Evolutionary conservation across 2,113 vertebrate species (phyloP), one percentile per base, ranked within the genome.

Genomic region (Solenodon paradoxus): DNA sequence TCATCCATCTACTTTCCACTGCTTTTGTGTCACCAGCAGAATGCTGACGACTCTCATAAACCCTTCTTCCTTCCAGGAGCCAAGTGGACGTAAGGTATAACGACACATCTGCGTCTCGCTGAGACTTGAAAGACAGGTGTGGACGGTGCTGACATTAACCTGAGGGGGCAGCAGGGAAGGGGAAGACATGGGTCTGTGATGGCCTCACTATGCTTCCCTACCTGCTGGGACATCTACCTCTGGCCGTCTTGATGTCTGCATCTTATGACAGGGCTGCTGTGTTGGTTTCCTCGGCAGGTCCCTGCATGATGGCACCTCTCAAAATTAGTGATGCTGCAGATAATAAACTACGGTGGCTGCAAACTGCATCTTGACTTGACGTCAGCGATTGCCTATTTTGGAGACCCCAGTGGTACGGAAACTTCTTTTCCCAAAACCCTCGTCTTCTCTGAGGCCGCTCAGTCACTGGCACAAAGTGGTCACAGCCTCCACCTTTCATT

Each of bases 111-210:
- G 7, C 35, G 45, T 69, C 82, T 47, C 40, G 42, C 47, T 57
- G 32, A 12, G 32, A 35, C 0, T 0, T 15, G 24, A 30, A 20
- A 35, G 30, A 71, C n/a, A 10, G 28, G 32, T 10, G 4, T 0
- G 38, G 7, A n/a, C 0, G 4, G 40, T 77, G 20, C 78, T 3
- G 28, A 22, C 7, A 17, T 2, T 24, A 28, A 38, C 11, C 2
- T 0, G 35, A 16, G 0, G 35, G 66, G 69, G 47, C 26, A 61
- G 77, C 12, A 20, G 78, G 63, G 55, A 42, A 5, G 1, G 24
- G 20, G 24, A 32, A 16, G 45, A n/a, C 19, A 5, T 2, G 11
- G 66, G 22, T 24, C 7, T 3, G 32, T 40, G 11, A 35, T 4
- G 28, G 49, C 9, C 32, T 85, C 19, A 0, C n/a, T 4, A 20